phyloP scores from a whole-genome alignment of 2,888 invertebrate genomes.

The Epinotia nisella region DNA sequence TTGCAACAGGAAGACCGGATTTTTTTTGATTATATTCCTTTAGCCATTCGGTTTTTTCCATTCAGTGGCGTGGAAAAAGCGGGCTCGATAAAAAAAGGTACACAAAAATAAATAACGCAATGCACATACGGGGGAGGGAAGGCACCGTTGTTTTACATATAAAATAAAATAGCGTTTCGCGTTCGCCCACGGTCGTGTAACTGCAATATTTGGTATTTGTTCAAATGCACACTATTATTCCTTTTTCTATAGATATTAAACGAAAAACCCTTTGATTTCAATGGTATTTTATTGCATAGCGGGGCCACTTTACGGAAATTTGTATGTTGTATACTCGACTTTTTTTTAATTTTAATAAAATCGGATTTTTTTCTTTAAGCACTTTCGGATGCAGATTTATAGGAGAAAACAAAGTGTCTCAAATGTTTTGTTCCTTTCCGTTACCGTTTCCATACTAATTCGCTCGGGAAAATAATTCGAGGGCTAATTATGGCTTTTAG shows the following conservation, averaged over 20 bases:
- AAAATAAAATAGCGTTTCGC: constrained; percentile 21
- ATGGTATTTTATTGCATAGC: not conserved
- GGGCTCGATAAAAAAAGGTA: constrained; percentile 40
- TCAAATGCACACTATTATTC: no score
- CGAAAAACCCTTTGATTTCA: not conserved
- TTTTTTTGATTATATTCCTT: constrained; percentile 45
- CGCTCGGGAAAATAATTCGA: no score
- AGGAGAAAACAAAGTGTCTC: no score
- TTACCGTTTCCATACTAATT: no score
- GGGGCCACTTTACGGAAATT: no score
- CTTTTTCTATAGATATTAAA: not conserved
- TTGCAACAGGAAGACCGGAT: constrained; percentile 37
- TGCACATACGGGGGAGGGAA: constrained; percentile 34
- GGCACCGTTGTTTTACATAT: constrained; percentile 27
- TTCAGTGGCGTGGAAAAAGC: constrained; percentile 43
- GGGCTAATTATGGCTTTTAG: no score
- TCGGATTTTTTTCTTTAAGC: no score
- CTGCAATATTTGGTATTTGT: not conserved
- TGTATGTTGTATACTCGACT: no score
- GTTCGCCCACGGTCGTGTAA: not conserved
- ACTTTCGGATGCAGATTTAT: no score
- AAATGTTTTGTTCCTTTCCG: no score
- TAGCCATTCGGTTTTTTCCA: constrained; percentile 44
- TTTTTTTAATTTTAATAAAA: no score
- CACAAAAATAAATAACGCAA: constrained; percentile 49